phyloP scores from a whole-genome alignment of 2,888 invertebrate species.

The Plagodis dolabraria region DNA sequence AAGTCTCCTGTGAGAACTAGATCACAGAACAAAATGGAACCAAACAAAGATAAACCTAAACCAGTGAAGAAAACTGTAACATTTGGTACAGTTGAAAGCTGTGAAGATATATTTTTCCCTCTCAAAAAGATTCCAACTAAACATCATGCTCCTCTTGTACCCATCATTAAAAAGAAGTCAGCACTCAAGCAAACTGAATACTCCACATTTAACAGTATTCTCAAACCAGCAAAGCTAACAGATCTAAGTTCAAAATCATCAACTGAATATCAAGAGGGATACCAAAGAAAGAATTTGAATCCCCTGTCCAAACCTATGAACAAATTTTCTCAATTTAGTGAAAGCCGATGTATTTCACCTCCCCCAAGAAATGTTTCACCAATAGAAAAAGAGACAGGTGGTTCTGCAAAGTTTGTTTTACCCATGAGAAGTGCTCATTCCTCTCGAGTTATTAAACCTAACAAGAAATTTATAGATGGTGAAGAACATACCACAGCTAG shows the following conservation, averaged over 20 bases:
- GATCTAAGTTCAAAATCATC: constrained; percentile 86
- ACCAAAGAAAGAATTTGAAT: constrained; percentile 75
- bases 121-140: constrained; percentile 84
- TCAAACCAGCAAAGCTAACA: constrained; percentile 86
- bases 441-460: constrained; percentile 94
- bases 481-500: constrained; percentile 77
- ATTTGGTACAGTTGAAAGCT: constrained; percentile 87
- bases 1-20: constrained; percentile 78
- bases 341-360: constrained; percentile 76
- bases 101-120: constrained; percentile 85
- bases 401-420: constrained; percentile 87
- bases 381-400: constrained; percentile 64
- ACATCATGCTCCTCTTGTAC: constrained; percentile 85
- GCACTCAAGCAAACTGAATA: constrained; percentile 83
- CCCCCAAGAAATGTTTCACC: constrained; percentile 74
- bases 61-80: constrained; percentile 87
- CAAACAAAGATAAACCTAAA: constrained; percentile 75
- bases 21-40: constrained; percentile 82
- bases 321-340: constrained; percentile 77
- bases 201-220: constrained; percentile 84
- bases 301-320: constrained; percentile 77
- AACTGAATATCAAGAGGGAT: constrained; percentile 78
- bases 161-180: constrained; percentile 87
- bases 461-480: constrained; percentile 92
- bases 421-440: constrained; percentile 93